Evolutionary conservation across 1,140 invertebrate species (phyloP).

Genomic region (Temnothorax nylanderi): DNA sequence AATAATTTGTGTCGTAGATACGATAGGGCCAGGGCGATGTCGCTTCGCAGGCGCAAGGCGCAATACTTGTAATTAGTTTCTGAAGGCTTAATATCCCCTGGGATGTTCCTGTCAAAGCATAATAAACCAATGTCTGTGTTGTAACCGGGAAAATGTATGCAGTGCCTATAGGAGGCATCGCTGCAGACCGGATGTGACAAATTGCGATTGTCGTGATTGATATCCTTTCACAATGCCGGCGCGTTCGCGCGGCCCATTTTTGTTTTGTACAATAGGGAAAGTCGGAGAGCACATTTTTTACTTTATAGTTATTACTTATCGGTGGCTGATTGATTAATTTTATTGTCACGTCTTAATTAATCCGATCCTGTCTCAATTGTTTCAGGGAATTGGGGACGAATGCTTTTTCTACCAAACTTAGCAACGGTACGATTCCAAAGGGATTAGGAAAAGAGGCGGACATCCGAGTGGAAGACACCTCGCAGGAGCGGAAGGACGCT

Average conservation of each 20-base stretch:
- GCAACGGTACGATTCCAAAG: slow-evolving; percentile 83
- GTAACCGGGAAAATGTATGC: slow-evolving; percentile 48
- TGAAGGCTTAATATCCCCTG: slow-evolving; percentile 25
- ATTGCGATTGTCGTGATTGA: slow-evolving; percentile 77
- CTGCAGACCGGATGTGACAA: slow-evolving; percentile 67
- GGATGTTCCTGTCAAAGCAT: slow-evolving; percentile 31
- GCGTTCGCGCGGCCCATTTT: slow-evolving; percentile 43
- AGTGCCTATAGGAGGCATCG: slow-evolving; percentile 44
- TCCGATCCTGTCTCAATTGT: slow-evolving; percentile 28
- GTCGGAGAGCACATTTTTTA: not conserved
- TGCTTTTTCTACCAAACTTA: slow-evolving; percentile 78
- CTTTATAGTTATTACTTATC: slow-evolving; percentile 12
- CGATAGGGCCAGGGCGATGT: not conserved
- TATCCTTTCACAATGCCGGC: slow-evolving; percentile 66
- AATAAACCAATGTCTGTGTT: slow-evolving; percentile 30
- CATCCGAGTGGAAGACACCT: slow-evolving; percentile 59
- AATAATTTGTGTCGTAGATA: not conserved
- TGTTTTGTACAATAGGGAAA: slow-evolving; percentile 38
- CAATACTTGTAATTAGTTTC: slow-evolving; percentile 46
- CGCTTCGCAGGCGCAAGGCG: not conserved
- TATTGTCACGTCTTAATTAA: slow-evolving; percentile 12
- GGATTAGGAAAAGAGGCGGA: slow-evolving; percentile 76
- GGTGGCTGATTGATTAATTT: slow-evolving; percentile 26
- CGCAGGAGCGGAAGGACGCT: slow-evolving; percentile 75
- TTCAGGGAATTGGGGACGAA: slow-evolving; percentile 75